These are phyloP conservation scores for Matsumyia berberina DNA, from an alignment of 2,888 invertebrate species.

Conservation along the genomic window DNA sequence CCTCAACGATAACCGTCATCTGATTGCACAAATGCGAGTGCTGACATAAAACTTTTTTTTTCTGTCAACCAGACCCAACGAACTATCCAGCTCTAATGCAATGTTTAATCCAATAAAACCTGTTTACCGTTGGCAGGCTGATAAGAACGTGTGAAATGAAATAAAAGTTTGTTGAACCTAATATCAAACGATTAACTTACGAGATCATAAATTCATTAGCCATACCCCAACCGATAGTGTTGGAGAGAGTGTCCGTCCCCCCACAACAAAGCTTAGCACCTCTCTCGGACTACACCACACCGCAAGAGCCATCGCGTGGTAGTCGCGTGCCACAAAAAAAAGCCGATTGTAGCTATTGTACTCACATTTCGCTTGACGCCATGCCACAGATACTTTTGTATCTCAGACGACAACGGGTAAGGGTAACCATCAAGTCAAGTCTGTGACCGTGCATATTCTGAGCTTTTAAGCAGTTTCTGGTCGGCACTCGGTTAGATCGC, in stretches of 20 bases:
- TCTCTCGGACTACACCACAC: not conserved
- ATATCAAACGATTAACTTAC: not conserved
- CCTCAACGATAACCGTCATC: not conserved
- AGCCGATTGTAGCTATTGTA: not conserved
- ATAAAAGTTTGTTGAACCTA: slow-evolving; percentile 47
- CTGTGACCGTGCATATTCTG: slow-evolving; percentile 6
- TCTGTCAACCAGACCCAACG: not conserved
- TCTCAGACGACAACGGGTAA: not conserved
- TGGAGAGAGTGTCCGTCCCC: too few species aligned
- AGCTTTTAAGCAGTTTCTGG: slow-evolving; percentile 54
- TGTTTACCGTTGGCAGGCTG: not conserved
- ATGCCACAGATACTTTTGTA: slow-evolving; percentile 14
- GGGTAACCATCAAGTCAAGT: slow-evolving; percentile 3
- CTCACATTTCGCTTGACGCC: not conserved
- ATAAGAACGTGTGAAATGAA: slow-evolving; percentile 22
- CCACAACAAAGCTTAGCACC: slow-evolving; percentile 1
- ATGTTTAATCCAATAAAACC: slow-evolving; percentile 25
- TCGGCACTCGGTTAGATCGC: slow-evolving; percentile 52
- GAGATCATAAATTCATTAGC: slow-evolving; percentile 3
- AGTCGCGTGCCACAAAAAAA: slow-evolving; percentile 46
- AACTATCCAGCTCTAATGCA: slow-evolving; percentile 12
- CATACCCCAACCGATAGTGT: not conserved
- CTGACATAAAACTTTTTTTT: slow-evolving; percentile 4
- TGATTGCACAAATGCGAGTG: not conserved
- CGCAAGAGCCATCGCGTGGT: not conserved